Evolutionary conservation across 2,888 invertebrate species (phyloP).

Genomic region (Morinoia aosen): DNA sequence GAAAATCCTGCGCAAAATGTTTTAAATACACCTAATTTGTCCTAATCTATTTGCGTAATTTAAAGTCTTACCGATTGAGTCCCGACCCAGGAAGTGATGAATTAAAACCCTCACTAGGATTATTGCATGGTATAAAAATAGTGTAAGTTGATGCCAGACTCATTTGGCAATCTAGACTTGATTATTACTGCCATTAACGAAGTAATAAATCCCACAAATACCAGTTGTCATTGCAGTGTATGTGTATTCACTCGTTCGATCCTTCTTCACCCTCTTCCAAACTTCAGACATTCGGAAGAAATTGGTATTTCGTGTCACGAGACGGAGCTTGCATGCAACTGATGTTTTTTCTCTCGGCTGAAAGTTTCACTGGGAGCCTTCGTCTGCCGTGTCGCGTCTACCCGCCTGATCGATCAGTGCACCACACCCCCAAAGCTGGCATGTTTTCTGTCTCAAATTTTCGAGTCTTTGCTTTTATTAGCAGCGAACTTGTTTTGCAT

Average conservation of each 20-base stretch:
- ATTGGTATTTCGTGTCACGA: not conserved
- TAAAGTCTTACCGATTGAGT: not conserved
- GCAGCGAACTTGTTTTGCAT: not conserved
- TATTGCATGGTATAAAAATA: not conserved
- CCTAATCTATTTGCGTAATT: not conserved
- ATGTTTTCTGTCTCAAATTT: constrained; percentile 49
- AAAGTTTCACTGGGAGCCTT: not conserved
- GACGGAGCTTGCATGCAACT: not conserved
- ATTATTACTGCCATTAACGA: not conserved
- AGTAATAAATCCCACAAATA: not conserved
- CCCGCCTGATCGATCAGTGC: constrained; percentile 7
- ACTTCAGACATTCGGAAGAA: not conserved
- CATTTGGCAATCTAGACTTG: not conserved
- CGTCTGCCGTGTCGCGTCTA: constrained; percentile 18
- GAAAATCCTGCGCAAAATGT: not conserved
- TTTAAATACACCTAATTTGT: not conserved
- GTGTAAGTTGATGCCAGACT: not conserved
- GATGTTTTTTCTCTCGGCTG: not conserved
- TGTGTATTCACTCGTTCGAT: not conserved
- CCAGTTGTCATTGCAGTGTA: not conserved
- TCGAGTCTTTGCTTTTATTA: constrained; percentile 34
- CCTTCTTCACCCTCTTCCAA: not conserved
- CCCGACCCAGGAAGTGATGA: not conserved
- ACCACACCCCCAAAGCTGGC: constrained; percentile 8
- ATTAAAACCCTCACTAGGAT: not conserved